Evolutionary conservation across 2,797 vertebrate species (phyloP).

Genomic region (Brotula barbata): DNA sequence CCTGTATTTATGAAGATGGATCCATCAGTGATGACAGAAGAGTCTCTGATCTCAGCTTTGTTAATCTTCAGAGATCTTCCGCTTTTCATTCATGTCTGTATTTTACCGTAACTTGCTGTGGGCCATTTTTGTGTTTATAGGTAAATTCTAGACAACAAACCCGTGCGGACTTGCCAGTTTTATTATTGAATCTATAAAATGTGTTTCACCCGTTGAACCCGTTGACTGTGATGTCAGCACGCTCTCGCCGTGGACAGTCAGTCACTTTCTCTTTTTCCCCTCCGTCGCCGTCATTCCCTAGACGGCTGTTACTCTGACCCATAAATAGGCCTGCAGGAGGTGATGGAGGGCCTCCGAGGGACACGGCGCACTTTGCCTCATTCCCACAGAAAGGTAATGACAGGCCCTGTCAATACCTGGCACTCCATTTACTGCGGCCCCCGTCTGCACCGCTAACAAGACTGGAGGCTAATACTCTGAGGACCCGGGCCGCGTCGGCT

Average conservation of each 20-base stretch:
- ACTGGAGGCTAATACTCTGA: constrained; percentile 61
- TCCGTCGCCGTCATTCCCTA: background rate
- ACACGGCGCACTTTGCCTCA: constrained; percentile 67
- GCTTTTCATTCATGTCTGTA: too few relatives aligned
- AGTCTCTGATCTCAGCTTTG: too few relatives aligned
- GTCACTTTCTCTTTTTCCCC: background rate
- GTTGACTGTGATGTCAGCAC: constrained; percentile 33
- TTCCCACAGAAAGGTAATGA: constrained; percentile 76
- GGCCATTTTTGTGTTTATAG: too few relatives aligned
- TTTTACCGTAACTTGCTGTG: too few relatives aligned
- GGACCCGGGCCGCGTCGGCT: constrained; percentile 55
- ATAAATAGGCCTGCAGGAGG: constrained; percentile 69
- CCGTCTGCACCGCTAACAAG: constrained; percentile 68
- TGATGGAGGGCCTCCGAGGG: constrained; percentile 67
- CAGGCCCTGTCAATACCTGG: constrained; percentile 71
- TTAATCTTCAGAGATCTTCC: too few relatives aligned
- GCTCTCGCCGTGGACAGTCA: background rate
- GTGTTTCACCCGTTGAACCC: too few relatives aligned
- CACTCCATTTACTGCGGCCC: constrained; percentile 62
- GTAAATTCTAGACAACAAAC: too few relatives aligned
- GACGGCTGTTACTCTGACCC: constrained; percentile 48
- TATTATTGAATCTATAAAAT: too few relatives aligned
- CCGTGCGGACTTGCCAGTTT: too few relatives aligned
- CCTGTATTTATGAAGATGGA: too few relatives aligned
- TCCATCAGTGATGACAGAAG: too few relatives aligned